Conservation (phyloP, 2,113 vertebrate genomes). For the Hymenochirus boettgeri region DNA sequence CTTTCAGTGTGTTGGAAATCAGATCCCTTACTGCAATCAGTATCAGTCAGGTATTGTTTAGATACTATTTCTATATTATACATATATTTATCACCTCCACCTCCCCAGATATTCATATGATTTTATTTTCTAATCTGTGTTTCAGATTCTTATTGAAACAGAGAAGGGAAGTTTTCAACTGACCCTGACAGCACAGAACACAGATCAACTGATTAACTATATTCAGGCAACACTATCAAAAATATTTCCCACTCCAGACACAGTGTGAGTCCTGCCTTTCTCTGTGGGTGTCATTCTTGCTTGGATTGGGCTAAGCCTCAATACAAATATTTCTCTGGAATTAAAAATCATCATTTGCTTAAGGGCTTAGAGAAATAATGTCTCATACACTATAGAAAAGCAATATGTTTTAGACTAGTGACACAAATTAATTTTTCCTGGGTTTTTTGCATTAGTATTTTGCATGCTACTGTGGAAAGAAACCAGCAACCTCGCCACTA, state of each 20-base stretch:
- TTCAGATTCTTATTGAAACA: constrained; percentile 81
- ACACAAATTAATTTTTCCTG: too few relatives aligned
- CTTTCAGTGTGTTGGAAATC: constrained; percentile 58
- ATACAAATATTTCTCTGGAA: too few relatives aligned
- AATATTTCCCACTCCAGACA: constrained; percentile 80
- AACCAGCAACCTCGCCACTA: too few relatives aligned
- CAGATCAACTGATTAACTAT: constrained; percentile 74
- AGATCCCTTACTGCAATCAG: constrained; percentile 50
- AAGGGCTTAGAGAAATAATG: too few relatives aligned
- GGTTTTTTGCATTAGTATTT: too few relatives aligned
- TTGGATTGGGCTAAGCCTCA: neutral
- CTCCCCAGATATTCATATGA: neutral
- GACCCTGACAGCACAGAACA: constrained; percentile 70
- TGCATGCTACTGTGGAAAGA: too few relatives aligned
- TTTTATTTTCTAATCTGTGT: neutral
- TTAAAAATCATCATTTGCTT: too few relatives aligned
- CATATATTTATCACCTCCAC: neutral
- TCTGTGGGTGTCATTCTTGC: neutral
- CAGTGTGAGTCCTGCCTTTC: constrained; percentile 67
- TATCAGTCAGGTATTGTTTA: constrained; percentile 50
- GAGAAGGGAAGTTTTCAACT: constrained; percentile 79
- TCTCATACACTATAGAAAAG: too few relatives aligned
- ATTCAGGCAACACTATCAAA: constrained; percentile 79
- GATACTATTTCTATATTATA: neutral
- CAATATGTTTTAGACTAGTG: too few relatives aligned